Evolutionary conservation across 2,888 invertebrate genomes (phyloP), one percentile per base, ranked within the genome.

Genomic region (Caenorhabditis zanzibari): DNA sequence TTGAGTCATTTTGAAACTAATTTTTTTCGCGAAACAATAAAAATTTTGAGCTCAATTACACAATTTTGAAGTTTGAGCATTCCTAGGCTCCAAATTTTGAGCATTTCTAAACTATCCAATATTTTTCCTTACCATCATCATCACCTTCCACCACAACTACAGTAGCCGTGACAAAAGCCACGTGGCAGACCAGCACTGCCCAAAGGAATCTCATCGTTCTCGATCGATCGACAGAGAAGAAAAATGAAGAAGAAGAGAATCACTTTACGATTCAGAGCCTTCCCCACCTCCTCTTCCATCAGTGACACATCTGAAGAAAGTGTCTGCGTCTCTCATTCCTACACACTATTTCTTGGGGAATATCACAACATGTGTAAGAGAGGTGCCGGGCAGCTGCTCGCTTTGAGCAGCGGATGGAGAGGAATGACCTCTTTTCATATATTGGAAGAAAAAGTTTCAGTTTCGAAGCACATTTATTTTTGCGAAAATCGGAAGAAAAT

Each of bases 91-190:
- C 44, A 44, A 44, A 44, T 44, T 44, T 44, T 44, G 7, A 44
- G n/a, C 3, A 7, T 47, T 19, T 19, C 12, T 19, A 19, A 19
- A 49, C 10, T 19, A 22, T 52, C 12, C 52, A 24, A 24, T 10
- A 49, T 10, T 19, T 9, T 12, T 47, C 10, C 63, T 66, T 44
- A 77, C 77, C 79, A 32, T 82, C 82, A 38, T 76, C 71, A 61
- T 82, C 82, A 49, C 76, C 76, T 3, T 72, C 72, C 6, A 82
- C 56, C 24, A 82, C 72, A 38, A 72, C 19, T 16, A 76, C 66
- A 0, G 52, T 52, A 16, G 82, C 66, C 14, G 68, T 26, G 2
- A 49, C 52, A 24, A 77, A 22, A 16, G 77, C 72, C 56, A 80
- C 72, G 72, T 72, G 72, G 80, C 72, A 72, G 49, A 73, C 10